phyloP scores from a whole-genome alignment of 2,113 vertebrate species.

The Chloebia gouldiae region DNA sequence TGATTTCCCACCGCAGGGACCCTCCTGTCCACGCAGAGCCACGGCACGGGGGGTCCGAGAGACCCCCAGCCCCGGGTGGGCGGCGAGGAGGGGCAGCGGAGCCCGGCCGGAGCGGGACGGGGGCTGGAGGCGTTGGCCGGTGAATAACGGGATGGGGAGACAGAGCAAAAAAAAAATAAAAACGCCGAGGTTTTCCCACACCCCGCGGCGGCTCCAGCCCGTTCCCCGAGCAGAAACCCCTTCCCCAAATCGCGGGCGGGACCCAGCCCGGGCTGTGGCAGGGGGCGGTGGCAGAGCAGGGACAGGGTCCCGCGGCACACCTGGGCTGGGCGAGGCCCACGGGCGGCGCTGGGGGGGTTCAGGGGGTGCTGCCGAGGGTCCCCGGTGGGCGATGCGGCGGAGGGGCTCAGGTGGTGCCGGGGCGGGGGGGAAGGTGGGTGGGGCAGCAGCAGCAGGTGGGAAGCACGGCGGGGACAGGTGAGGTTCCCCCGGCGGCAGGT shows the following conservation, averaged over 20 bases:
- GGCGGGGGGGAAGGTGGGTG: background rate
- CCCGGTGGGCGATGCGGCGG: background rate
- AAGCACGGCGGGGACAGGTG: no score
- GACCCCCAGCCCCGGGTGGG: background rate
- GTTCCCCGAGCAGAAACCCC: background rate
- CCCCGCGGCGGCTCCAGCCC: background rate
- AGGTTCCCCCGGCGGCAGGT: no score
- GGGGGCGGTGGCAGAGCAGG: background rate
- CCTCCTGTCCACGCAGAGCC: background rate
- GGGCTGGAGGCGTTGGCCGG: background rate
- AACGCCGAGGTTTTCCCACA: background rate
- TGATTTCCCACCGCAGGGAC: background rate
- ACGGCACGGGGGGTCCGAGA: rapidly evolving
- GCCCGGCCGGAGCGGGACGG: background rate
- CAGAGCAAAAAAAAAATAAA: no score
- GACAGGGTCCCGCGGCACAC: background rate
- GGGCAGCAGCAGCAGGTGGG: no score
- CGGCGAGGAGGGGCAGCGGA: rapidly evolving
- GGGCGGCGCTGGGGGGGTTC: background rate
- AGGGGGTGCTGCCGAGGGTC: background rate
- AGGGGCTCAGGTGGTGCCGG: background rate
- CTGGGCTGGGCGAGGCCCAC: background rate
- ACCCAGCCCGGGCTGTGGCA: background rate
- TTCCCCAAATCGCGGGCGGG: background rate
- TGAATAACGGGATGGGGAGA: background rate